Base-by-base conservation (phyloP, 2,113 vertebrate genomes). In the Gila orcuttii region DNA sequence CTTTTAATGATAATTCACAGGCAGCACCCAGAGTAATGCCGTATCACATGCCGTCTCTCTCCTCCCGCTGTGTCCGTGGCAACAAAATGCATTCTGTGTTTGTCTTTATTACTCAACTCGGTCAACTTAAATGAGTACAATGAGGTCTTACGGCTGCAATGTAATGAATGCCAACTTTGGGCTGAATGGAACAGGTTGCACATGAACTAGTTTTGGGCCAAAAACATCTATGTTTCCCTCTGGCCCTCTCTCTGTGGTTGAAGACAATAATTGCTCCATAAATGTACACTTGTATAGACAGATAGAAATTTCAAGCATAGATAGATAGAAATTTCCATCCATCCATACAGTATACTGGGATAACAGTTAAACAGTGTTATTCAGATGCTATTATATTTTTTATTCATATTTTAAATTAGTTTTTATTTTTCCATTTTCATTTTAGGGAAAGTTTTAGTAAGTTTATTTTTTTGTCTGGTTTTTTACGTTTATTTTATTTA, bases 101-200 rank as follows among this genome's bases (percentile, higher is more conserved):
- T 79, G 64, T 85, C 74, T 71, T 69, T 71, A 25, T 79, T 66
- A 59, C 31, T 68, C 74, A 36, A 6, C 50, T 62, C 77, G 25
- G 77, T 79, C 55, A 79, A 25, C 57, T 62, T 62, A 45, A 79
- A 79, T 45, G 23, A 55, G 57, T 42, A 79, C 57, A 45, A 25
- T 62, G 64, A 45, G 31, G 73, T 82, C 60, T 81, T 57, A n/a
- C 25, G 42, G 62, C 81, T 77, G 71, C 64, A 66, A 25, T 76
- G 78, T 86, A 75, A 84, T 59, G 66, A 74, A 82, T 42, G 66
- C 33, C 50, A 74, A 75, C 81, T 85, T 84, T 82, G 33, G 57
- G 71, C 84, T 86, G 74, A n/a, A 45, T 68, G 31, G 33, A 83
- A 86, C 83, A 68, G 71, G 74, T 83, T 88, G 45, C 75, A 75